Conservation (phyloP, 2,888 invertebrate genomes). For the Watsonalla binaria region DNA sequence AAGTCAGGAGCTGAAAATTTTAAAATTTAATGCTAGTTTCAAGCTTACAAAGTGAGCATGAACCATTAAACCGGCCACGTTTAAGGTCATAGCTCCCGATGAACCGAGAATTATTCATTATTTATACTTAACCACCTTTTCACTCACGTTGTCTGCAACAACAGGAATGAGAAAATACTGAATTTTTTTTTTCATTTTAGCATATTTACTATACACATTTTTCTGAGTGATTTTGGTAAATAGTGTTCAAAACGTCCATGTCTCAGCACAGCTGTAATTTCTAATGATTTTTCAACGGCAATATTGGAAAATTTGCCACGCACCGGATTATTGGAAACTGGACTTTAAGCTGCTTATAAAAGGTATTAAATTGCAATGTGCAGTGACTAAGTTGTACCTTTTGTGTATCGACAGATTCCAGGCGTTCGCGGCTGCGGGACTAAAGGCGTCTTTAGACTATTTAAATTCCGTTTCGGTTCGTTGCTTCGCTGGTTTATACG, state of each 20-base stretch:
- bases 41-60: conserved; percentile 4
- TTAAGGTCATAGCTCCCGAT: conserved; percentile 29
- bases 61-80: conserved; percentile 11
- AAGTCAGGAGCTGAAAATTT: neutral
- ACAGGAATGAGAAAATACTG: too few species aligned
- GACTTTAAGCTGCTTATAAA: conserved; percentile 10
- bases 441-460: conserved; percentile 73
- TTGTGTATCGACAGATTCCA: conserved; percentile 36
- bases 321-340: conserved; percentile 7
- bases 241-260: conserved; percentile 26
- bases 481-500: conserved; percentile 77
- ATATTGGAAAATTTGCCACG: conserved; percentile 27
- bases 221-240: too few species aligned
- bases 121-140: conserved; percentile 21
- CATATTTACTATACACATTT: too few species aligned
- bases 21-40: neutral
- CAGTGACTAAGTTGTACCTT: conserved; percentile 30
- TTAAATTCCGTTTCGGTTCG: conserved; percentile 78
- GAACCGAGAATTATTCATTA: conserved; percentile 35
- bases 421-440: conserved; percentile 45
- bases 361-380: conserved; percentile 24
- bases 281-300: conserved; percentile 38
- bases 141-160: conserved; percentile 3
- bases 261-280: conserved; percentile 27
- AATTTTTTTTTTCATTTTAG: too few species aligned